Conservation (phyloP, 2,113 vertebrate species). For the Fukomys damarensis region DNA sequence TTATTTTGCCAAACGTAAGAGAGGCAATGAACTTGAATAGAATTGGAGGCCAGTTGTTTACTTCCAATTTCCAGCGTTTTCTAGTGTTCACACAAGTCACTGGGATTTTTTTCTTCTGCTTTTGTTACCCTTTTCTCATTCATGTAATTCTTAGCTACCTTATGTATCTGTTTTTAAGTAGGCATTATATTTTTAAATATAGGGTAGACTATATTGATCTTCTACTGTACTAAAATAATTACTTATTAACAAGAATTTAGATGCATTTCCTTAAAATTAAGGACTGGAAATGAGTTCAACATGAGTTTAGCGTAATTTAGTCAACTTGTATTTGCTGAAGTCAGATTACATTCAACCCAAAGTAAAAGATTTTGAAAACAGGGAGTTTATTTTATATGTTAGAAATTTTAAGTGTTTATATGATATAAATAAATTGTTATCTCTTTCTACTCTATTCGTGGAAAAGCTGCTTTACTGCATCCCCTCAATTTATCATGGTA, state of each 20-base stretch:
- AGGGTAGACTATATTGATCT: slow-evolving; percentile 22
- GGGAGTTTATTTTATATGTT: slow-evolving; percentile 11
- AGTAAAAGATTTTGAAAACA: slow-evolving; percentile 5
- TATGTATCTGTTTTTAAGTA: neutral
- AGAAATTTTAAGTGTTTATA: slow-evolving; percentile 22
- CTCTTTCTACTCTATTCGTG: neutral
- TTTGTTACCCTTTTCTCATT: neutral
- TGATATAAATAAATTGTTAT: neutral
- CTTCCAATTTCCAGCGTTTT: neutral
- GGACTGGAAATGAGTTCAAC: neutral
- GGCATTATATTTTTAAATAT: neutral
- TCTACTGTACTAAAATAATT: slow-evolving; percentile 27
- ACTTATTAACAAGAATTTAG: neutral
- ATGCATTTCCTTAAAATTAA: slow-evolving; percentile 25
- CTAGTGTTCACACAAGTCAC: neutral
- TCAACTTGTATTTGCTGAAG: neutral
- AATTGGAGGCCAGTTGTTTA: neutral
- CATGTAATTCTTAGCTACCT: neutral
- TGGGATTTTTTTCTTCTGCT: neutral
- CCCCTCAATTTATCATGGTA: neutral
- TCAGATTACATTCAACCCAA: neutral
- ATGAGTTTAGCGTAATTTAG: neutral
- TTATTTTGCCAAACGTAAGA: neutral
- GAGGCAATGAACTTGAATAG: neutral
- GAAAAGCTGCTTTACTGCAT: neutral